Percentiles rank a stretch among this genome's conserved stretches.
Conservation (phyloP, 2,113 vertebrate species). For the Choloepus hoffmanni region DNA sequence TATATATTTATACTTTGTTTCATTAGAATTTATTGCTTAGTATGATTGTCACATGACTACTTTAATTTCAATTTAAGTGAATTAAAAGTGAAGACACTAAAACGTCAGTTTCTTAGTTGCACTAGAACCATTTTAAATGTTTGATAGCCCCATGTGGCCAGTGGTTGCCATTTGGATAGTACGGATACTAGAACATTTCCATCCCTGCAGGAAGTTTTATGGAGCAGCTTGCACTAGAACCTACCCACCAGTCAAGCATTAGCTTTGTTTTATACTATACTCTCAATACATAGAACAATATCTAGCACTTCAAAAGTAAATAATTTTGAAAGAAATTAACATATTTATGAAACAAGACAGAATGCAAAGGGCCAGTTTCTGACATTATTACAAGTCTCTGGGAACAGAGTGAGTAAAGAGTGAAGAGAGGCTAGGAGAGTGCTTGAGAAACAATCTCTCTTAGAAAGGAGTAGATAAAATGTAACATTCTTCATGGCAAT, state of each 20-base stretch:
- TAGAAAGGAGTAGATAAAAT: neutral
- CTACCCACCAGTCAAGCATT: neutral
- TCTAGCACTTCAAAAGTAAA: neutral
- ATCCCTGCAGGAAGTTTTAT: neutral
- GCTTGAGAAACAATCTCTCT: neutral
- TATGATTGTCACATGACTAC: too few relatives aligned
- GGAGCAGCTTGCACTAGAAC: neutral
- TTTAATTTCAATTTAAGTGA: neutral
- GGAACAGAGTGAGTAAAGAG: neutral
- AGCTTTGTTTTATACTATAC: neutral
- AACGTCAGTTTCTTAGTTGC: neutral
- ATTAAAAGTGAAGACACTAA: neutral
- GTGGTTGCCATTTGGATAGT: neutral
- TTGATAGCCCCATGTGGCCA: neutral
- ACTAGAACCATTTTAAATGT: neutral
- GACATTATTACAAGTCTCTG: neutral
- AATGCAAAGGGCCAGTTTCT: neutral
- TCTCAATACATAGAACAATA: neutral
- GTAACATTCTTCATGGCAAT: neutral
- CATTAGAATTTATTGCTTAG: too few relatives aligned
- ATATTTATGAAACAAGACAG: neutral
- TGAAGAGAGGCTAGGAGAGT: neutral
- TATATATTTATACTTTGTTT: too few relatives aligned
- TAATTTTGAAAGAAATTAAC: neutral
- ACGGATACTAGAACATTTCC: neutral